Evolutionary conservation across 2,797 vertebrate genomes (phyloP).

Genomic region (Pogoniulus pusillus): DNA sequence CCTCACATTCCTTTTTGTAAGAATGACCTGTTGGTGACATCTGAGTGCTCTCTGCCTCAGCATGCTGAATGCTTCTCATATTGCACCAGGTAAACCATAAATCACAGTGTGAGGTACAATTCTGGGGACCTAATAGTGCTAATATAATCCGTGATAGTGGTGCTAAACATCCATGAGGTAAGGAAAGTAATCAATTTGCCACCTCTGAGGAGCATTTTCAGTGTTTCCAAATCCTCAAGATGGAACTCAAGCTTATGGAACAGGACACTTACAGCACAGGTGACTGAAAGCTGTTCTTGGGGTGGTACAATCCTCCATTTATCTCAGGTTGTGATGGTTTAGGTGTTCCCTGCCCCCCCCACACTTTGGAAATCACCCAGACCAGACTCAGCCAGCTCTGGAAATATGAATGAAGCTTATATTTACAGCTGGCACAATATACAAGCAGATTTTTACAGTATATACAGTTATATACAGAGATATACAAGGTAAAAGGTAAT

Average conservation of each 20-base stretch:
- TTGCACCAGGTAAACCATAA: background rate
- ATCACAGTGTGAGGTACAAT: background rate
- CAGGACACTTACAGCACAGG: background rate
- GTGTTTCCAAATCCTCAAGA: background rate
- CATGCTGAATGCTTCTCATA: background rate
- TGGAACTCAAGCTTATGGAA: background rate
- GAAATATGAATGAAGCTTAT: too few species aligned
- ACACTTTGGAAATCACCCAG: too few species aligned
- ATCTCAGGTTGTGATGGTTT: too few species aligned
- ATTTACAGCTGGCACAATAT: too few species aligned
- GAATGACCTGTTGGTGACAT: background rate
- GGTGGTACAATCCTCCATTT: background rate
- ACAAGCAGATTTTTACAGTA: too few species aligned
- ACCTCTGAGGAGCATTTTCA: background rate
- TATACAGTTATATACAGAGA: too few species aligned
- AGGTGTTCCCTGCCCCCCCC: too few species aligned
- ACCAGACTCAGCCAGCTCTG: too few species aligned
- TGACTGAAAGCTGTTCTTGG: background rate
- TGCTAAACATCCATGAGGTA: conserved; percentile 3
- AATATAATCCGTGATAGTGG: background rate
- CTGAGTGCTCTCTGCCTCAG: background rate
- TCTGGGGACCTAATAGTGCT: background rate
- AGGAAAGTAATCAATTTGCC: background rate
- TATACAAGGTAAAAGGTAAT: too few species aligned
- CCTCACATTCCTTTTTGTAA: background rate